phyloP scores from a whole-genome alignment of 2,113 vertebrate genomes.

The Hemibagrus wyckioides region DNA sequence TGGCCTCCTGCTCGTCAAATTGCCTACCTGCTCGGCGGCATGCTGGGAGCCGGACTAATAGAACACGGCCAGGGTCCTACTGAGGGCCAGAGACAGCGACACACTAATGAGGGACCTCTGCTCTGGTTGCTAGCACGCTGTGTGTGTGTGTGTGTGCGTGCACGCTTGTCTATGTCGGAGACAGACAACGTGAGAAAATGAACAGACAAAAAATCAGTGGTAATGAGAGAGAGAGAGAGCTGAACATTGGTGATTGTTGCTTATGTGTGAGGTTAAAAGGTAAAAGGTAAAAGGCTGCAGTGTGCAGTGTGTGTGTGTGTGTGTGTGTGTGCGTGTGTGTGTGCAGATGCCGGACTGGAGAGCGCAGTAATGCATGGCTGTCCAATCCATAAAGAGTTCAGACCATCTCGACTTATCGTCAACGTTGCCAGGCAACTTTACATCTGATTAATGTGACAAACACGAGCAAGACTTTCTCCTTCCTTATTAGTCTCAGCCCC shows the following conservation, averaged over 20 bases:
- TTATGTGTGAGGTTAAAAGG: conserved; percentile 39
- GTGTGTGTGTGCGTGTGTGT: conserved; percentile 35
- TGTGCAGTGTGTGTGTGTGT: background rate
- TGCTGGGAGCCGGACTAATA: conserved; percentile 49
- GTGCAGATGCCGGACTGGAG: background rate
- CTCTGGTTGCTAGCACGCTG: conserved; percentile 15
- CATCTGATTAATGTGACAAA: conserved; percentile 21
- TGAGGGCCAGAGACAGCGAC: conserved; percentile 35
- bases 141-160: background rate
- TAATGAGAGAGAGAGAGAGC: conserved; percentile 19
- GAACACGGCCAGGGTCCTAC: conserved; percentile 42
- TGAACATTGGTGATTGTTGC: conserved; percentile 25
- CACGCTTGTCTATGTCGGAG: conserved; percentile 7
- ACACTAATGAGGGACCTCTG: conserved; percentile 46
- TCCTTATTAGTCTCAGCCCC: background rate
- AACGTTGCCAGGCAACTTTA: conserved; percentile 43
- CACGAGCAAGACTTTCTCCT: background rate
- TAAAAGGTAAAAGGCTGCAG: conserved; percentile 27
- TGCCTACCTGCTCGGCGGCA: conserved; percentile 53
- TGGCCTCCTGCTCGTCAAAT: conserved; percentile 56
- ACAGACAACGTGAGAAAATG: conserved; percentile 9
- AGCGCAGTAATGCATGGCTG: background rate
- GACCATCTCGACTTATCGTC: conserved; percentile 13
- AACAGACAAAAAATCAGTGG: conserved; percentile 16
- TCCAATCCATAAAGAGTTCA: background rate